Evolutionary conservation across 1,140 invertebrate species (phyloP).

Genomic region (Euglossa dilemma): DNA sequence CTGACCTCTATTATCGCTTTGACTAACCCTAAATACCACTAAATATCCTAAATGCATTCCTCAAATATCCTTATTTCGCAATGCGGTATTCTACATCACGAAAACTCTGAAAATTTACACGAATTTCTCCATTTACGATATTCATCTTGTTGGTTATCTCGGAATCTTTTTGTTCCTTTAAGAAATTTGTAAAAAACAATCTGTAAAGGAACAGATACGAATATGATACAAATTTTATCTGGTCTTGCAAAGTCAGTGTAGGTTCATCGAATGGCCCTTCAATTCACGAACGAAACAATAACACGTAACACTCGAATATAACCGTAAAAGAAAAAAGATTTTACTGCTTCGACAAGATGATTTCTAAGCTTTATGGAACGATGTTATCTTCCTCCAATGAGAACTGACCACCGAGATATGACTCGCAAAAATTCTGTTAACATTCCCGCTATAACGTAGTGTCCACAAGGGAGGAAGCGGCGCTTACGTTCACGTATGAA

Average conservation of each 20-base stretch:
- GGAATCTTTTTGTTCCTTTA: too few relatives aligned
- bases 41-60: too few relatives aligned
- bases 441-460: background rate
- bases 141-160: too few relatives aligned
- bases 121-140: too few relatives aligned
- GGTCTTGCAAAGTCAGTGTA: background rate
- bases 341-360: background rate
- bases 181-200: background rate
- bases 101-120: too few relatives aligned
- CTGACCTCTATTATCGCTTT: too few relatives aligned
- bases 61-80: too few relatives aligned
- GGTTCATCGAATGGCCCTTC: background rate
- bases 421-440: slow-evolving; percentile 14
- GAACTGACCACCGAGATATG: slow-evolving; percentile 1
- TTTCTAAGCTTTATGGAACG: background rate
- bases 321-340: background rate
- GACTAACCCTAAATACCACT: too few relatives aligned
- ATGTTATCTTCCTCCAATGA: slow-evolving; percentile 9
- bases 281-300: background rate
- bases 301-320: too few relatives aligned
- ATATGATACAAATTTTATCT: background rate
- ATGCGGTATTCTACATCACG: too few relatives aligned
- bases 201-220: background rate
- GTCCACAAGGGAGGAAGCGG: slow-evolving; percentile 1
- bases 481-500: slow-evolving; percentile 6